Conservation (phyloP, 2,113 vertebrate species). For the Numenius arquata region DNA sequence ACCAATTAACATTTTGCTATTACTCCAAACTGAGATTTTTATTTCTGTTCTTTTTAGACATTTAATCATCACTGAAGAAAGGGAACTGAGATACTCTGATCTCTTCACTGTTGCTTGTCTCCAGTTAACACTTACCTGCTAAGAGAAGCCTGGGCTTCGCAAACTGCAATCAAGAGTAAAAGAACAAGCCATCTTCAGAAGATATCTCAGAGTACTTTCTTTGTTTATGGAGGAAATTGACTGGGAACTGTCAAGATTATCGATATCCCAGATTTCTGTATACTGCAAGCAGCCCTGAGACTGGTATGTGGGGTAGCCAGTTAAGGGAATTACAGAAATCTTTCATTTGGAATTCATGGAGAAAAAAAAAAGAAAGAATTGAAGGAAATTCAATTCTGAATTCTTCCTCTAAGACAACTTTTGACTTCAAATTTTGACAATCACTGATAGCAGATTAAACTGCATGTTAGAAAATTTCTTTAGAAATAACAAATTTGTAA, state of each 20-base stretch:
- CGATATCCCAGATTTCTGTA: neutral
- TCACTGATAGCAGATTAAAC: neutral
- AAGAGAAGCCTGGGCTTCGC: neutral
- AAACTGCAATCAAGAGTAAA: neutral
- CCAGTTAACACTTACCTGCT: neutral
- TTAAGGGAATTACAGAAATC: neutral
- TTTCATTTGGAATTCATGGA: neutral
- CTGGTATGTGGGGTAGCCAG: neutral
- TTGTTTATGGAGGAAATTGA: neutral
- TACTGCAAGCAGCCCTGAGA: neutral
- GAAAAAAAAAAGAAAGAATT: neutral
- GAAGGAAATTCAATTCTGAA: neutral
- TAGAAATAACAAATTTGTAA: neutral
- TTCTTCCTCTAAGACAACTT: neutral
- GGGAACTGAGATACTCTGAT: neutral
- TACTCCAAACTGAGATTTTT: neutral
- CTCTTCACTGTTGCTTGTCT: neutral
- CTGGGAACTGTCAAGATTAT: neutral
- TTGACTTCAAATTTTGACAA: neutral
- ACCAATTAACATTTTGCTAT: neutral
- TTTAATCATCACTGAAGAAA: constrained; percentile 51
- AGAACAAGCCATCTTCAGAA: neutral
- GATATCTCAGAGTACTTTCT: neutral
- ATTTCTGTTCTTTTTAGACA: constrained; percentile 8
- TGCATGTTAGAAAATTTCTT: neutral